Conservation (phyloP, 2,888 invertebrate genomes). For the Agrilus cyanescens region DNA sequence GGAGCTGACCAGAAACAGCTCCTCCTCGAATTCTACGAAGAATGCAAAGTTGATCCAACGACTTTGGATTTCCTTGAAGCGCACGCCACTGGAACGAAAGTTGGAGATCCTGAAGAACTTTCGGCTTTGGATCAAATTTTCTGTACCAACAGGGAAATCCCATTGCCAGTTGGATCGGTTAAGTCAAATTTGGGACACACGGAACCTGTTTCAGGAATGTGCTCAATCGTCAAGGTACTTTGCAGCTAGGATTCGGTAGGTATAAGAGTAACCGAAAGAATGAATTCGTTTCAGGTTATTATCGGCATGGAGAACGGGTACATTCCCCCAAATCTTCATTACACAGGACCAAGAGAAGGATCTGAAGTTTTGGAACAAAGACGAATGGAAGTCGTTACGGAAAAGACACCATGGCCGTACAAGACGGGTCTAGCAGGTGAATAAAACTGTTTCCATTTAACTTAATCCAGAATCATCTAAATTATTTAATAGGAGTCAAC, state of each 20-base stretch:
- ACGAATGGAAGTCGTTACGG: constrained; percentile 59
- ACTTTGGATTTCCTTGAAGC: constrained; percentile 73
- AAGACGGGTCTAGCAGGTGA: not conserved
- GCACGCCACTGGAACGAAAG: constrained; percentile 71
- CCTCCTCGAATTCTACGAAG: constrained; percentile 52
- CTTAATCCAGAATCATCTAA: too few relatives aligned
- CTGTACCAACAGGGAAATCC: constrained; percentile 59
- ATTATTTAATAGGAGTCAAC: constrained; percentile 59
- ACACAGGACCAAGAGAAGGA: constrained; percentile 35
- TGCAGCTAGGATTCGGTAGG: too few relatives aligned
- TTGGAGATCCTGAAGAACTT: constrained; percentile 89
- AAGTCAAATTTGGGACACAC: constrained; percentile 93
- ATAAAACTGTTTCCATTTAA: too few relatives aligned
- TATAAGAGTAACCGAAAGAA: too few relatives aligned
- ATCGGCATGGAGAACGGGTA: constrained; percentile 63
- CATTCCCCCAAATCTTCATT: constrained; percentile 83
- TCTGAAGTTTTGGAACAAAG: constrained; percentile 50
- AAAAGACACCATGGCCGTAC: constrained; percentile 48
- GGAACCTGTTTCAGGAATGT: constrained; percentile 76
- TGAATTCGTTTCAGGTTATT: constrained; percentile 37
- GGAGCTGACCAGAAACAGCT: constrained; percentile 46
- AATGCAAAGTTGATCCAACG: constrained; percentile 57
- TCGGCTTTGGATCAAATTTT: constrained; percentile 70
- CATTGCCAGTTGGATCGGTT: constrained; percentile 77
- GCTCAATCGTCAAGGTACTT: constrained; percentile 65